phyloP scores from a whole-genome alignment of 2,113 vertebrate genomes.

The Desmodus rotundus region DNA sequence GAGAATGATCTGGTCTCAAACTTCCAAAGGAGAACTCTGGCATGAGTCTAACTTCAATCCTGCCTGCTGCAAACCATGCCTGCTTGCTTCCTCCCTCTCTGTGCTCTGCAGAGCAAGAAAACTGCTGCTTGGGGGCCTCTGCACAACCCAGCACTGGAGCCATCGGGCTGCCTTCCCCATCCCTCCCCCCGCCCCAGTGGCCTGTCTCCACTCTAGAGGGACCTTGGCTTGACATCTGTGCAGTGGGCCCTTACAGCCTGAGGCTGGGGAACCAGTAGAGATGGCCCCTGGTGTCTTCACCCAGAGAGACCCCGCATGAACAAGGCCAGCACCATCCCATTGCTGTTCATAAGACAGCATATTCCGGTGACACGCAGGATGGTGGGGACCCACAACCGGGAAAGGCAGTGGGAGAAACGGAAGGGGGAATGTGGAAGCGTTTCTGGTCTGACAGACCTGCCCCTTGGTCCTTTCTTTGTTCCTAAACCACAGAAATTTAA shows the following conservation, averaged over 20 bases:
- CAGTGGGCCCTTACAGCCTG: background rate
- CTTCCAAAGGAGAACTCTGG: background rate
- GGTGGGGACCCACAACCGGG: background rate
- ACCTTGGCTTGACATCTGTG: background rate
- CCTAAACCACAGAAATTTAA: constrained; percentile 19
- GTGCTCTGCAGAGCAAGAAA: background rate
- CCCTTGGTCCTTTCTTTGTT: background rate
- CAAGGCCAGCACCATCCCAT: background rate
- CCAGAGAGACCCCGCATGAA: background rate
- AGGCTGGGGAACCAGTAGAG: background rate
- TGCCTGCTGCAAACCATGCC: background rate
- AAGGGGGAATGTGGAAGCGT: background rate
- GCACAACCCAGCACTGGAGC: background rate
- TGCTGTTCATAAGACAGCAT: background rate
- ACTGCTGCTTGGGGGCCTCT: background rate
- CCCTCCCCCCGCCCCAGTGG: background rate
- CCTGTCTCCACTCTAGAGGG: background rate
- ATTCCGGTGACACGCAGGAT: background rate
- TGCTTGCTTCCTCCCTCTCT: background rate
- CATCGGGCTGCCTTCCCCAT: background rate
- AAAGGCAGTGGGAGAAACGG: background rate
- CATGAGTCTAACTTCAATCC: background rate
- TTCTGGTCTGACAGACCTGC: background rate
- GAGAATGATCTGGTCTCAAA: background rate
- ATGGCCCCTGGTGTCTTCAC: background rate